Conservation (phyloP, 1,140 invertebrate species). For the Sycophaga agraensis region DNA sequence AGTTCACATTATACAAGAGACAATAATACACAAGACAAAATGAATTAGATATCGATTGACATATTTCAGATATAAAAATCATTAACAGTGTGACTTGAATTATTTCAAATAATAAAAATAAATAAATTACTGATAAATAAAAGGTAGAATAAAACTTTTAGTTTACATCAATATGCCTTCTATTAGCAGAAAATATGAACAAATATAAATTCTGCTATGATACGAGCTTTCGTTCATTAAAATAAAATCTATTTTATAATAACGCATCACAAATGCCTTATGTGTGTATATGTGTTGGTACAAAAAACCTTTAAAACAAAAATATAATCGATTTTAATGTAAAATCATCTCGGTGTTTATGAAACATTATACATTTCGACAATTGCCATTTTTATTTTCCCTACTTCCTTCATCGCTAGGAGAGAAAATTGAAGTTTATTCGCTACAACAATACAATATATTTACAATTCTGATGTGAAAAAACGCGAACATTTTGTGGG, state of each 20-base stretch:
- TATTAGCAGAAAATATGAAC: conserved; percentile 13
- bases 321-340: conserved; percentile 28
- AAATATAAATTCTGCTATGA: conserved; percentile 18
- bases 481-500: conserved; percentile 23
- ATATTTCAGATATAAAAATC: neutral
- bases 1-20: neutral
- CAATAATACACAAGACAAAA: too few species aligned
- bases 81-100: too few species aligned
- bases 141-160: neutral
- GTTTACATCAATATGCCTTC: neutral
- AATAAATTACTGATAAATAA: conserved; percentile 21
- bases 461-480: conserved; percentile 27
- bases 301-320: conserved; percentile 22
- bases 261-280: conserved; percentile 5
- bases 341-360: conserved; percentile 25
- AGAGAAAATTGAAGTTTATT: conserved; percentile 26
- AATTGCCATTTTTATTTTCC: conserved; percentile 22
- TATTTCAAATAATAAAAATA: conserved; percentile 17
- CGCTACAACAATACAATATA: conserved; percentile 22
- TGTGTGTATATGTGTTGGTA: conserved; percentile 11
- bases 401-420: conserved; percentile 17
- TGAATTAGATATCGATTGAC: neutral
- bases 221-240: conserved; percentile 5
- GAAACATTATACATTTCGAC: conserved; percentile 21
- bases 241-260: conserved; percentile 24